Evolutionary conservation across 2,888 invertebrate species (phyloP), one percentile per base, ranked within the genome.

Genomic region (Alitta virens): DNA sequence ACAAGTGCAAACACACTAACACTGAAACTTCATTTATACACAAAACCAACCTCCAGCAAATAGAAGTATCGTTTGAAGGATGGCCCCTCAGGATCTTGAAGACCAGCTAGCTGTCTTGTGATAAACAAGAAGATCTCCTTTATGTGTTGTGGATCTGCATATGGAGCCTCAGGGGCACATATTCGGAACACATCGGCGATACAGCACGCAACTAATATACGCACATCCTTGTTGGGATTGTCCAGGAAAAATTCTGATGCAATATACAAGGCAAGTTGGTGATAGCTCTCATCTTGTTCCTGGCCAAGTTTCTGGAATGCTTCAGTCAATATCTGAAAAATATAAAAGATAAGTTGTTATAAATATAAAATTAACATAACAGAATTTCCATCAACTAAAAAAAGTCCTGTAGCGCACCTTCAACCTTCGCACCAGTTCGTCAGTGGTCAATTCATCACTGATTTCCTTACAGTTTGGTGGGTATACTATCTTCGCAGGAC

Each of bases 11-110:
- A n/a, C n/a, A n/a, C n/a, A n/a, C n/a, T n/a, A n/a, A n/a, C n/a
- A n/a, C n/a, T n/a, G n/a, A n/a, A n/a, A 12, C 42, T 14, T 14
- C 12, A 7, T 21, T 55, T 69, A 68, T 70, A n/a, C n/a, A n/a
- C n/a, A n/a, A n/a, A n/a, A n/a, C n/a, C n/a, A n/a, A 83, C 84
- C 78, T 98, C 97, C 62, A 98, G 85, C 56, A 98, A 86, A 83
- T 98, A 98, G 84, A 97, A 97, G 83, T 97, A 97, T 71, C 96
- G 87, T 82, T 97, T 97, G 84, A 97, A 98, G 1, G 95, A 94
- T 2, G 97, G 93, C 84, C 96, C 94, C 82, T 96, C 95, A 0
- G 96, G 95, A 84, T 97, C 95, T 78, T 91, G 92, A 25, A 98
- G 86, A 18, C 97, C 97, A 71, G 91, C 88, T 68, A 98, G 83